A percentile compares a stretch with the other conserved stretches of the same genome.
Conservation (phyloP, 2,888 invertebrate genomes). For the Beris morrisii region DNA sequence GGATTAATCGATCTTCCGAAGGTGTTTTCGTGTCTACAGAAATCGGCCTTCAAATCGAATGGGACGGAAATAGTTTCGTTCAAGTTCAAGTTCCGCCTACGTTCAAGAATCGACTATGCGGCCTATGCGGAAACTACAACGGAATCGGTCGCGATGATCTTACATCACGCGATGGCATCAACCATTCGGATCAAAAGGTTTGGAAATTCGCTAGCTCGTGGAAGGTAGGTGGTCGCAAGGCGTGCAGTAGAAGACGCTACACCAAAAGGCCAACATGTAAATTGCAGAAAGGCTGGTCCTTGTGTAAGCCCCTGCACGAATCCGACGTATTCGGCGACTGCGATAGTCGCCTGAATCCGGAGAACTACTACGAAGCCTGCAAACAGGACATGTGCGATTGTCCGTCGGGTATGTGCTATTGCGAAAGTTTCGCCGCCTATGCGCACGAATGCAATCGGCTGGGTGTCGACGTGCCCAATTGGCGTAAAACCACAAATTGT, state of each 20-base stretch:
- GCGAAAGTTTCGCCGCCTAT: constrained; percentile 87
- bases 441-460: constrained; percentile 81
- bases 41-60: constrained; percentile 80
- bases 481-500: constrained; percentile 73
- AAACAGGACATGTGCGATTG: constrained; percentile 88
- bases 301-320: constrained; percentile 60
- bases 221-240: constrained; percentile 81
- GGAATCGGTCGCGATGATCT: constrained; percentile 84
- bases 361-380: constrained; percentile 84
- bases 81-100: constrained; percentile 78
- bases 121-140: constrained; percentile 95
- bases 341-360: constrained; percentile 75
- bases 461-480: constrained; percentile 71
- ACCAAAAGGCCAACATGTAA: constrained; percentile 58
- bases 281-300: constrained; percentile 58
- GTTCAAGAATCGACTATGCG: constrained; percentile 79
- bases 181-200: constrained; percentile 64
- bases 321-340: constrained; percentile 72
- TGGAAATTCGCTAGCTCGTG: constrained; percentile 85
- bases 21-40: constrained; percentile 70
- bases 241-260: constrained; percentile 65
- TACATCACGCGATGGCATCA: constrained; percentile 67
- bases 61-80: constrained; percentile 92
- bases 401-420: constrained; percentile 77
- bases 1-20: constrained; percentile 64